These are phyloP conservation scores for Mormyrus iriodes DNA, from an alignment of 2,113 vertebrate species.

Conservation along the genomic window DNA sequence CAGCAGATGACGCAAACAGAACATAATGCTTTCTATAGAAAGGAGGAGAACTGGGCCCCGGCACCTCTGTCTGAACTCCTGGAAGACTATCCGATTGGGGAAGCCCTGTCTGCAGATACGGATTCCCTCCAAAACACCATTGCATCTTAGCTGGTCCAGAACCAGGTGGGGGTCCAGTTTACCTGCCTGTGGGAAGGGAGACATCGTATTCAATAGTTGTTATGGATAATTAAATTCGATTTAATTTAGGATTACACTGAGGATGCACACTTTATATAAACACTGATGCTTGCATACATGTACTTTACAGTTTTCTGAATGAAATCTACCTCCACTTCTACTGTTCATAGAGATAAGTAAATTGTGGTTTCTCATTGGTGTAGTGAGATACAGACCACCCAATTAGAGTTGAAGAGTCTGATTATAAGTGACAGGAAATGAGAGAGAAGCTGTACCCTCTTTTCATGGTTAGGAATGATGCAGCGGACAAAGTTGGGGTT, in stretches of 20 bases:
- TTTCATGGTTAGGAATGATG: constrained; percentile 98
- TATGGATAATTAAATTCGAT: neutral
- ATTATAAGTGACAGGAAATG: neutral
- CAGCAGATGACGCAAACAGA: neutral
- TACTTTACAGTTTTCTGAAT: no score
- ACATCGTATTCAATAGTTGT: neutral
- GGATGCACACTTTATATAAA: neutral
- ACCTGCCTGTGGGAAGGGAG: constrained; percentile 66
- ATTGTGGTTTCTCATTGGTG: neutral
- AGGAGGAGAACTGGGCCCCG: neutral
- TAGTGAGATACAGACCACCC: neutral
- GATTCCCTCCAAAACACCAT: constrained; percentile 92
- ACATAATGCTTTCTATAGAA: neutral
- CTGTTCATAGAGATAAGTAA: neutral
- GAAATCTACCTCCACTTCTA: no score
- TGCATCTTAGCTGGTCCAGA: constrained; percentile 91
- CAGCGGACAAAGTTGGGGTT: constrained; percentile 98
- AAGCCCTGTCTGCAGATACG: constrained; percentile 96
- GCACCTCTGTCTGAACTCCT: constrained; percentile 97
- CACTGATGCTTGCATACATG: neutral
- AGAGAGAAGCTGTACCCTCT: constrained; percentile 66
- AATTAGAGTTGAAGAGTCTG: neutral
- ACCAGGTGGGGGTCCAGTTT: constrained; percentile 94
- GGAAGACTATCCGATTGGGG: constrained; percentile 96
- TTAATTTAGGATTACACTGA: neutral